Base-by-base conservation (phyloP, 2,797 vertebrate genomes). In the Helarctos malayanus region DNA sequence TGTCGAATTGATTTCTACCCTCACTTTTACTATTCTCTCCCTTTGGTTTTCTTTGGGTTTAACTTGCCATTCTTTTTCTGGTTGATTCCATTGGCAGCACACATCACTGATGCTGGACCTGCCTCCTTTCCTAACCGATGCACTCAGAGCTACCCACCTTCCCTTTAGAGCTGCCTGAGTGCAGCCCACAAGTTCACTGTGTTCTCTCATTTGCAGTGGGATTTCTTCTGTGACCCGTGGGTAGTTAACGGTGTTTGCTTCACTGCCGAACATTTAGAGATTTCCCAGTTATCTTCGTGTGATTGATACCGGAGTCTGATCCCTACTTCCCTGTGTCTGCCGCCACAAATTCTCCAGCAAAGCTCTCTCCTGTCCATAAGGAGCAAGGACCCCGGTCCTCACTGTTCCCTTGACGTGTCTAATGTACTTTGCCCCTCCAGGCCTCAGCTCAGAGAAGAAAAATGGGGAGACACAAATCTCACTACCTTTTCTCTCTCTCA, bases 31-130 rank as follows among this genome's bases (percentile, higher is more conserved):
- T 56, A n/a, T 47, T 38, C 65, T n/a, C 35, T n/a, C 25, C 71
- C 45, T 94, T 85, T 92, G 88, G 54, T 52, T 73, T 92, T 92
- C 79, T 54, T 65, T 75, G 23, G 56, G 71, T 61, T 81, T 71
- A 15, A 29, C 45, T 82, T 89, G 18, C 41, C 8, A 1, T 54
- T 54, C 7, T 35, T 52, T 79, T 92, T 41, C n/a, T 47, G 25
- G 61, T 29, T 80, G 49, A 18, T 75, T 79, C 49, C 52, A 29
- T 13, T 35, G 69, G 56, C 38, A 90, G 56, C 47, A 16, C 59
- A 5, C 16, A 2, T 47, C 25, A 19, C 4, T 45, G 49, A 73
- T 3, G 69, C 79, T 47, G 35, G 75, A 63, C 21, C 14, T 65
- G 63, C 32, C 49, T 47, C 38, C n/a, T 56, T 61, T 63, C 93